Base-by-base conservation (phyloP, 2,888 invertebrate species). In the Hyalella azteca region DNA sequence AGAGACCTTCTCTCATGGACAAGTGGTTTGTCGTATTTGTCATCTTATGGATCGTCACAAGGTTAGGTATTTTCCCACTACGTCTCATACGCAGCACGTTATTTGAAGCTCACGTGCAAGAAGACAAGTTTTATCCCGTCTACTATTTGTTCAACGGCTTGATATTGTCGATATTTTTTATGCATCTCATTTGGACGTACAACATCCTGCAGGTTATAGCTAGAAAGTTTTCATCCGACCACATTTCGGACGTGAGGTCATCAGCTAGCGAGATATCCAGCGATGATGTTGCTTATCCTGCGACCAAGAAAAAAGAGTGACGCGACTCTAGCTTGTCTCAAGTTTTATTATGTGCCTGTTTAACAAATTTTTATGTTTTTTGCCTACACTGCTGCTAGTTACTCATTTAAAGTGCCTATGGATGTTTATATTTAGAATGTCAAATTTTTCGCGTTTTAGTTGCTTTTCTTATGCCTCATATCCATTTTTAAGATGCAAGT, bases 151-250 rank as follows among this genome's bases (percentile, higher is more conserved):
- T 97, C 89, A 96, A 97, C 89, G 90, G 93, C 40, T 90, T 98
- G 87, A 90, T 97, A 79, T 91, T 92, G 83, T 89, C 95, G 85
- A 90, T 98, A 79, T 89, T 97, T 81, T 88, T 91, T 29, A 91
- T 98, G 78, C 97, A 97, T 88, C 89, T 94, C 85, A 92, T 96
- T 87, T 98, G 97, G 97, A 97, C 97, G 49, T 95, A 94, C 90
- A 91, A 96, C 87, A 97, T 99, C 86, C 89, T 97, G 85, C 94
- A 87, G 82, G 88, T 82, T 26, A 79, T 84, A 15, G 79, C 80
- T 54, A 60, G 50, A 26, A 84, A 82, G 79, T 48, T 84, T 7
- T 15, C 59, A 3, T 50, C 60, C 50, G 78, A 79, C 45, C 40
- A 80, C 15, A 45, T 82, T n/a, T 45, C 66, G 15, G 83, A 84